A percentile compares a stretch with the other conserved stretches of the same genome.
These are phyloP conservation scores for Nymphalis polychloros DNA, from an alignment of 2,888 invertebrate species.

Conservation along the genomic window DNA sequence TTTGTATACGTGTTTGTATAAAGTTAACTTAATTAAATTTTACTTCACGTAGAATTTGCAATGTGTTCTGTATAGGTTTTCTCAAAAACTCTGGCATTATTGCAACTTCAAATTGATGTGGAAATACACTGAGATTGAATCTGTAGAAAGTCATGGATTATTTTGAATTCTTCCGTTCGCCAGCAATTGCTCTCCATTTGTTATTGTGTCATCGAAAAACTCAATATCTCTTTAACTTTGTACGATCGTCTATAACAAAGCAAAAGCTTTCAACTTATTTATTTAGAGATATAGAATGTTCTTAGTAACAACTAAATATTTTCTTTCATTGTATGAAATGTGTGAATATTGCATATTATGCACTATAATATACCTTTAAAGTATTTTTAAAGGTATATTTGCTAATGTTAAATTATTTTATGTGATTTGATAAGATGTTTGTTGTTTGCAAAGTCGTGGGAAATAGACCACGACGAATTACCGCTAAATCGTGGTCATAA, in stretches of 20 bases:
- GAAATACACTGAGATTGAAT: no score
- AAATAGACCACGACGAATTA: neutral
- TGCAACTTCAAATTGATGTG: no score
- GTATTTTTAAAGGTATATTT: neutral
- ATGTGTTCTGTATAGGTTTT: no score
- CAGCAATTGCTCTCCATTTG: neutral
- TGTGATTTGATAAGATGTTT: neutral
- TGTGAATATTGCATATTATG: no score
- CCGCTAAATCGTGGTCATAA: neutral
- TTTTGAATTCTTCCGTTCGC: neutral
- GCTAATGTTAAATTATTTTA: neutral
- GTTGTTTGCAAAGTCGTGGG: neutral
- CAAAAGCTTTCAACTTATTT: neutral
- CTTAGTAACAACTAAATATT: neutral
- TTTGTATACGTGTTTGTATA: no score
- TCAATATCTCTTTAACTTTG: neutral
- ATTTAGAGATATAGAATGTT: neutral
- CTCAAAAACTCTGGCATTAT: no score
- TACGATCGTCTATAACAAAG: neutral
- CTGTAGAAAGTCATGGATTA: neutral
- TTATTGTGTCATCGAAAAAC: slow-evolving; percentile 1
- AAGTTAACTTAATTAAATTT: no score
- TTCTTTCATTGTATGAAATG: no score
- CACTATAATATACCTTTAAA: no score
- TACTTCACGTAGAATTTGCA: no score